Base-by-base conservation (phyloP, 1,140 invertebrate genomes). In the Caenorhabditis remanei region DNA sequence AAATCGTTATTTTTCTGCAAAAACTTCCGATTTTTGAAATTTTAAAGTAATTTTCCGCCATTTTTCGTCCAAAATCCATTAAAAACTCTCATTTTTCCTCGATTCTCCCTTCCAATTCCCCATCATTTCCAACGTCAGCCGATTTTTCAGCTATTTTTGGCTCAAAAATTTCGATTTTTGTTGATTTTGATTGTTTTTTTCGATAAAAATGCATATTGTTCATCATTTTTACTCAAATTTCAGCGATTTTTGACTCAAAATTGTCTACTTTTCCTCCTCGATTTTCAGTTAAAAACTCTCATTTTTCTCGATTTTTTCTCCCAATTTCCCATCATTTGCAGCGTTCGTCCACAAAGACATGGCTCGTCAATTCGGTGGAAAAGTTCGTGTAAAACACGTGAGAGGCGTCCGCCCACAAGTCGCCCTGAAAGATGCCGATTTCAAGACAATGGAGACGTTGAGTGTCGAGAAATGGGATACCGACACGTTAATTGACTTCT, bases 401-500 rank as follows among this genome's bases (percentile, higher is more conserved):
- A 87, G 91, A 65, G 91, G 91, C 3, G 83, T 88, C 32, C 85
- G 92, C 14, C 91, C 91, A 14, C 90, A 90, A 46, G 90, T 92
- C 50, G 67, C 89, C n/a, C 89, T 92, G 21, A 92, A 92, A 41
- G 87, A 83, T 7, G 88, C 91, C 14, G 90, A 63, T 83, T 87
- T 50, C 79, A 87, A 71, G 79, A 87, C 86, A 50, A 43, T 67
- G 46, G 48, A 46, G 84, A 84, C 58, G 67, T 87, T 92, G 21
- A 92, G 92, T 82, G 85, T 92, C 53, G 92, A 92, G 87, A 90
- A 90, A 83, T 90, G 89, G 89, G 91, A 91, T 85, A 91, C 91
- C 5, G 89, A 91, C 86, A 91, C 91, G 32, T 85, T 91, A 24
- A 91, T 89, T 19, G 90, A 91, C 24, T 91, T 91, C 71, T 71